Evolutionary conservation across 2,113 vertebrate species (phyloP).

Genomic region (Diadophis punctatus): DNA sequence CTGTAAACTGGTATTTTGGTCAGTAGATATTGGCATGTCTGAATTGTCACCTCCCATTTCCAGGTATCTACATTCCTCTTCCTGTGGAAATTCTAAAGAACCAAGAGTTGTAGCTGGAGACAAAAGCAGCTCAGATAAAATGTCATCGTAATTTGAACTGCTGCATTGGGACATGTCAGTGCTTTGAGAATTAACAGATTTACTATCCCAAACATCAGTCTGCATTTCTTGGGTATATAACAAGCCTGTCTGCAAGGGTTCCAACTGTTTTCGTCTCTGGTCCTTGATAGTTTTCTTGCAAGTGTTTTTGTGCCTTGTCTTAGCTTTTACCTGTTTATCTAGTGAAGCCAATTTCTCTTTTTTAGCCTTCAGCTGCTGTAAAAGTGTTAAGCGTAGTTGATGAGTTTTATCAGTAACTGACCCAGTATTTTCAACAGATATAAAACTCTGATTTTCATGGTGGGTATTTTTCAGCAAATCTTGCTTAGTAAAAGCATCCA

Average conservation of each 20-base stretch:
- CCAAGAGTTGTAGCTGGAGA: conserved; percentile 70
- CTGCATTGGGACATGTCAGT: conserved; percentile 60
- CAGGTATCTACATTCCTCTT: conserved; percentile 69
- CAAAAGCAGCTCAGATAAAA: conserved; percentile 78
- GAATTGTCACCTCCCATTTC: conserved; percentile 67
- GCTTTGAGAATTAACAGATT: conserved; percentile 56
- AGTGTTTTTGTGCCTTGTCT: conserved; percentile 15
- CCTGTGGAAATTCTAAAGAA: conserved; percentile 71
- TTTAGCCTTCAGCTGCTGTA: conserved; percentile 88
- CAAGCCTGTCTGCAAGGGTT: conserved; percentile 63
- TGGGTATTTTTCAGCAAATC: background rate
- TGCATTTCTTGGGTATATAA: conserved; percentile 64
- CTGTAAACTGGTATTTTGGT: background rate
- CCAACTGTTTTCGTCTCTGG: conserved; percentile 35
- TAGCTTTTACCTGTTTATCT: conserved; percentile 65
- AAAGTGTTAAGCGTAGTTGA: conserved; percentile 81
- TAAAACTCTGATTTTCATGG: background rate
- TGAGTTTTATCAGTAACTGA: conserved; percentile 66
- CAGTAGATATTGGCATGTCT: background rate
- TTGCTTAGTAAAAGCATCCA: conserved; percentile 4
- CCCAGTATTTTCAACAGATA: conserved; percentile 22
- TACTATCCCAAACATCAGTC: conserved; percentile 66
- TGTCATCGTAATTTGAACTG: conserved; percentile 66
- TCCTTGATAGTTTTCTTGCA: conserved; percentile 25
- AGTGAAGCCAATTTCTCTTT: conserved; percentile 86